Evolutionary conservation across 2,113 vertebrate genomes (phyloP).

Genomic region (Sturnus vulgaris): DNA sequence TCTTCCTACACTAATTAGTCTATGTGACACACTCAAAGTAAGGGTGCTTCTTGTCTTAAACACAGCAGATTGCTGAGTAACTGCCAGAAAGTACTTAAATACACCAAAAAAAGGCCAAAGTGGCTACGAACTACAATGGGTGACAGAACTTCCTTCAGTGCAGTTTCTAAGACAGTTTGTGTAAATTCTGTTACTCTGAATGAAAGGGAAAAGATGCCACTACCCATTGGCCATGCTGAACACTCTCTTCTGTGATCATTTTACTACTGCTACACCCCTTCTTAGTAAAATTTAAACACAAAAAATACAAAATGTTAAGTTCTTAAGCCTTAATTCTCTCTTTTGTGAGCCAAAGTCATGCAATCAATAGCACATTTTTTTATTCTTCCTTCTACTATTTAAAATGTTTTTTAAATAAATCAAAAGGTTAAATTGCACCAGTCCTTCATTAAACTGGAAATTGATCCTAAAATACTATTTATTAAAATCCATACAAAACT

Average conservation of each 20-base stretch:
- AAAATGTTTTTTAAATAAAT: slow-evolving; percentile 42
- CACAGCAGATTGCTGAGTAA: not conserved
- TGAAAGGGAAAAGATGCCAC: not conserved
- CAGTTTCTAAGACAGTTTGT: not conserved
- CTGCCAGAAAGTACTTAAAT: not conserved
- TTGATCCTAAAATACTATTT: slow-evolving; percentile 32
- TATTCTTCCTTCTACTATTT: slow-evolving; percentile 38
- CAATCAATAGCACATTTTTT: not conserved
- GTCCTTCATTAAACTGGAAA: slow-evolving; percentile 63
- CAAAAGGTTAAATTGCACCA: slow-evolving; percentile 50
- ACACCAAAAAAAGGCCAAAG: not conserved
- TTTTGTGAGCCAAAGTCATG: not conserved
- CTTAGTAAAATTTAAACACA: not conserved
- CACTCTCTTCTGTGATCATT: not conserved
- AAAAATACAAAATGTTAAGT: not conserved
- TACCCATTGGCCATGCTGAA: not conserved
- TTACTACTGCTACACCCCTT: not conserved
- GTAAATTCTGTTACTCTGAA: not conserved
- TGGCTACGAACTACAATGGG: not conserved
- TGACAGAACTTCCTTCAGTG: not conserved
- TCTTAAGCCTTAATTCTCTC: not conserved
- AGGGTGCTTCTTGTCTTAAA: not conserved
- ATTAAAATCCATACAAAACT: slow-evolving; percentile 40
- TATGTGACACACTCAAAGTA: not conserved
- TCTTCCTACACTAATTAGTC: not conserved